Base-by-base conservation (phyloP, 2,113 vertebrate species). In the Chitala chitala region DNA sequence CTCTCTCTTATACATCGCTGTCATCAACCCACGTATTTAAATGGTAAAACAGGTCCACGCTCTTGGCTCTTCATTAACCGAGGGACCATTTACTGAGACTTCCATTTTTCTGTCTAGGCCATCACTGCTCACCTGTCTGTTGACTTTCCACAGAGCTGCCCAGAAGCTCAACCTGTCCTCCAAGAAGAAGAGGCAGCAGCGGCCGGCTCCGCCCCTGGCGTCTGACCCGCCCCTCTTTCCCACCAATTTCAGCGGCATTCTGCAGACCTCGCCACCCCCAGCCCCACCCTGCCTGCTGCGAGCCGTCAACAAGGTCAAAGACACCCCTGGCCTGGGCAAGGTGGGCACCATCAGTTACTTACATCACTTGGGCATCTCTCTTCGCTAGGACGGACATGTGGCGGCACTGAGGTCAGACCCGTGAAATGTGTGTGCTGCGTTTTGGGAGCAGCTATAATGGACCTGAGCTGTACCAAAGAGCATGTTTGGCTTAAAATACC, bases 131-230 rank as follows among this genome's bases (percentile, higher is more conserved):
- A 9, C 29, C 36, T 42, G 50, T 58, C 9, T 20, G 20, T 22
- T 59, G 24, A 29, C 36, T 74, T 26, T 76, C 75, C 59, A 40
- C 87, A 99, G 97, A 92, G 96, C 97, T 48, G 97, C 96, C 78
- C 96, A 99, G 86, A 99, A 98, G 85, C 80, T 99, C 79, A 98
- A 98, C 77, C 89, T 98, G 40, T 93, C 97, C 1, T 98, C 97
- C 56, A 98, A 98, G 86, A 99, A 98, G 91, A 98, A 96, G 92
- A 98, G 98, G 82, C 96, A 96, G 75, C 92, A 84, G 64, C 89
- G 92, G 33, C 86, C 93, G 26, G 89, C 92, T 0, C 81, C 94
- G 0, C 86, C 91, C 0, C 86, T 89, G 0, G 85, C 83, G 3
- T 90, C 90, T 0, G 95, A 96, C 75, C 91, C 92, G 0, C 93